Conservation (phyloP, 2,113 vertebrate genomes). For the Ophthalmotilapia sp. region DNA sequence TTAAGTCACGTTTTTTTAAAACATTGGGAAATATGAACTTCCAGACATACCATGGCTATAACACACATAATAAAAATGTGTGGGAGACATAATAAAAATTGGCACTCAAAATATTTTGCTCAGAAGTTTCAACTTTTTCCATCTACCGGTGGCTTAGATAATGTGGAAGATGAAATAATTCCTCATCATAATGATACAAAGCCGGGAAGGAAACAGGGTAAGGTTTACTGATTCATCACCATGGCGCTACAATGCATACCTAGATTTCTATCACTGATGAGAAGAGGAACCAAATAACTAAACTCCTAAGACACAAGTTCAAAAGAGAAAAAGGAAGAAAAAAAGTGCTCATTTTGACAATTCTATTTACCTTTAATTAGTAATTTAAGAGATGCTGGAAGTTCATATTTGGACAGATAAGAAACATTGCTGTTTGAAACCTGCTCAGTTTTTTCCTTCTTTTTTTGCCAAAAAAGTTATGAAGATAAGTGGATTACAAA, state of each 20-base stretch:
- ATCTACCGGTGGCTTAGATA: not conserved
- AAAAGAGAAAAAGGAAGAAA: not conserved
- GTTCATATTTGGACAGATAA: not conserved
- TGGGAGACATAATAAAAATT: not conserved
- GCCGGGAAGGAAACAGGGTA: not conserved
- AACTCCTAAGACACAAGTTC: not conserved
- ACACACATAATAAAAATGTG: not conserved
- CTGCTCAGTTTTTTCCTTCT: not conserved
- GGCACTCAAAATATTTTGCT: not conserved
- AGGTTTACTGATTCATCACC: slow-evolving; percentile 5
- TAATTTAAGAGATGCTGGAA: not conserved
- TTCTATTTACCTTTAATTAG: not conserved
- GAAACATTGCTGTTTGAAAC: not conserved
- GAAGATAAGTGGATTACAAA: not conserved
- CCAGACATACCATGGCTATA: not conserved
- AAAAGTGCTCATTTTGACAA: not conserved
- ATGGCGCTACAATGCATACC: not conserved
- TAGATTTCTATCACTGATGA: slow-evolving; percentile 5
- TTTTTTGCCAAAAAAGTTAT: not conserved
- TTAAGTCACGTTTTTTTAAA: rapidly evolving
- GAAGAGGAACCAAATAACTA: slow-evolving; percentile 13
- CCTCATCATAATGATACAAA: not conserved
- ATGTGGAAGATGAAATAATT: not conserved
- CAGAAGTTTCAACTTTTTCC: not conserved
- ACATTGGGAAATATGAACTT: not conserved